Percentiles rank a stretch among this genome's conserved stretches.
phyloP scores from a whole-genome alignment of 2,888 invertebrate genomes.

The Leptinotarsa peninsularis region DNA sequence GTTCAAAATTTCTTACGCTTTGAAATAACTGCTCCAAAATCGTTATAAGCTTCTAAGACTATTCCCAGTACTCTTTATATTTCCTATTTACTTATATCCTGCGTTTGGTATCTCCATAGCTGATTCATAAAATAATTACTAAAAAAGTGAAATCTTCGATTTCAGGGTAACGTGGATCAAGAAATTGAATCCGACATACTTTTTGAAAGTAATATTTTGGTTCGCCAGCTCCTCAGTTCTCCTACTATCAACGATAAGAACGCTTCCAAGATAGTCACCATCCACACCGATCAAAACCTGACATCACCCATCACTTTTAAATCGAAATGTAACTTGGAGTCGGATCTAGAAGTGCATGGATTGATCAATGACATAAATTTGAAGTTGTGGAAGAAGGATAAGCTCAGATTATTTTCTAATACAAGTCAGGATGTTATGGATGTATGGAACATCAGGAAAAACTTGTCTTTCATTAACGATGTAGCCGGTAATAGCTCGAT shows the following conservation, averaged over 20 bases:
- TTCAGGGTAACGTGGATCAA: constrained; percentile 60
- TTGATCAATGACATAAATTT: constrained; percentile 64
- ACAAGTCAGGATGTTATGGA: constrained; percentile 65
- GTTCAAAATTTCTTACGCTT: too few species aligned
- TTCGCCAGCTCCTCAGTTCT: constrained; percentile 49
- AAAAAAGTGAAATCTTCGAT: constrained; percentile 28
- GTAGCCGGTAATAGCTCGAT: constrained; percentile 53
- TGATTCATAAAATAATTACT: not conserved
- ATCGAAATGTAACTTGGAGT: constrained; percentile 52
- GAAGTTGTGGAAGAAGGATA: constrained; percentile 64
- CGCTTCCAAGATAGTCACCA: constrained; percentile 62
- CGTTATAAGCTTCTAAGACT: too few species aligned
- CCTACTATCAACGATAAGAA: constrained; percentile 62
- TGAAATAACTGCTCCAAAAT: too few species aligned
- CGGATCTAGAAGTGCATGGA: constrained; percentile 54
- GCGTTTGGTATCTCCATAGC: too few species aligned
- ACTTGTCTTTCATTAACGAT: constrained; percentile 62
- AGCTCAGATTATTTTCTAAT: constrained; percentile 59
- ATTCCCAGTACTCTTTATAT: too few species aligned
- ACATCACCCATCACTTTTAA: constrained; percentile 58
- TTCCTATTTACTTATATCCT: too few species aligned
- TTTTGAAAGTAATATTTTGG: constrained; percentile 62
- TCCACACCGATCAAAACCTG: constrained; percentile 61
- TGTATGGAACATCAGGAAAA: constrained; percentile 66
- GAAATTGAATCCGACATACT: constrained; percentile 63